Base-by-base conservation (phyloP, 1,140 invertebrate genomes). In the Drosophila chauvacae region DNA sequence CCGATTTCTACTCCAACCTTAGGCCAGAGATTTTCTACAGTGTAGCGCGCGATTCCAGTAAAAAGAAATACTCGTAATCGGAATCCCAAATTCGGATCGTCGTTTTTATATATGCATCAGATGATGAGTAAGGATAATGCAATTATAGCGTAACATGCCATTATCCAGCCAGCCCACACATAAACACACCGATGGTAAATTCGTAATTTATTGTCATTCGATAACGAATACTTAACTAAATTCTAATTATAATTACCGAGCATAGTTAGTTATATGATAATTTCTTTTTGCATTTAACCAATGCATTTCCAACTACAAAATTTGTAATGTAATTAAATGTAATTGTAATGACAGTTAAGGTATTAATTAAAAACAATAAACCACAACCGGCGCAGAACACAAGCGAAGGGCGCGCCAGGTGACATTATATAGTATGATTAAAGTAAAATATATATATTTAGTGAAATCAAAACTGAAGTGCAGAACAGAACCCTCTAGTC, bases 281-380 rank as follows among this genome's bases (percentile, higher is more conserved):
- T 87, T 88, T 88, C 59, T 61, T 87, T 76, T 84, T 90, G 85
- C 85, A 90, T 90, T 90, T 90, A 88, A 79, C 47, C 33, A 88
- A 90, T 85, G 85, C 85, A 90, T 90, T 90, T 90, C 81, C 81
- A 90, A 77, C 70, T 84, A 78, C 76, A 81, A 74, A 41, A 53
- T 61, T 63, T 81, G 77, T 81, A 90, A 76, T 90, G 78, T 90
- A 85, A 87, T 81, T 76, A 80, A 87, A 70, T 81, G 65, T 87
- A 86, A 88, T 88, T 87, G 80, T 81, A 79, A 66, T 26, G 60
- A 61, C 63, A 58, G 55, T 51, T 84, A 83, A 88, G 68, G 53
- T 56, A 76, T 66, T 82, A 53, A 86, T 72, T 86, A 79, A 75
- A 70, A 71, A 66, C 47, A 76, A 69, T 48, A 69, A 74, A 56